Evolutionary conservation across 23 tunicate genomes (phyloP), one percentile per base, ranked within the genome.

Genomic region (Corella eumyota): DNA sequence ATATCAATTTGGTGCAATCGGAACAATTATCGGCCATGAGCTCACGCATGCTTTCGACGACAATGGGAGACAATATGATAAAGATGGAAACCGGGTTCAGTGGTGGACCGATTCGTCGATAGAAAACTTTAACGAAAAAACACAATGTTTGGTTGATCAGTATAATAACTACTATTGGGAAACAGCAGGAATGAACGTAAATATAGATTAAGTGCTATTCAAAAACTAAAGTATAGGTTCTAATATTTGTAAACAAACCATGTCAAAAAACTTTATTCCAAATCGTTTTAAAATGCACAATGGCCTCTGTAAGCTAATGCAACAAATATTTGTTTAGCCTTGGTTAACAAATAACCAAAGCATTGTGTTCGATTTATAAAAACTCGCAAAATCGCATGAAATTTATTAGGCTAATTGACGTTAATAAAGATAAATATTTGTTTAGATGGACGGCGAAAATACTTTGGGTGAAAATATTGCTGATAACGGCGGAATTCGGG

Each of bases 1-100:
- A 32, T 58, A 77, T 32, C 76, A 86, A 35, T 88, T 80, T 49
- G 96, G 96, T 9, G 96, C 76, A 3, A 79, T 90, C 13, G 97
- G 97, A 2, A 76, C 92, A 4, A 92, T 92, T 51, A 51, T 92
- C 6, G 98, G 98, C 4, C 98, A 92, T 52, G 98, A 92, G 61
- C 51, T 83, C 0, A 83, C 93, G 26, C 98, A 83, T 64, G 93
- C 76, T 7, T 91, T 91, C 45, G 98, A 91, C 64, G 76, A 61
- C 50, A 21, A 61, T 23, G 98, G 98, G 6, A 52, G 85, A 29
- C 58, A 63, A 54, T 67, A 51, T 34, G 98, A 71, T 32, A 50
- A 56, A 20, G 25, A 60, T 60, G 98, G 98, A 25, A 76, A 91
- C 19, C 37, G 62, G 1, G 34, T 30, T 27, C 76, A 83, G 49